phyloP scores from a whole-genome alignment of 2,797 vertebrate genomes.

The Epinephelus malabaricus region DNA sequence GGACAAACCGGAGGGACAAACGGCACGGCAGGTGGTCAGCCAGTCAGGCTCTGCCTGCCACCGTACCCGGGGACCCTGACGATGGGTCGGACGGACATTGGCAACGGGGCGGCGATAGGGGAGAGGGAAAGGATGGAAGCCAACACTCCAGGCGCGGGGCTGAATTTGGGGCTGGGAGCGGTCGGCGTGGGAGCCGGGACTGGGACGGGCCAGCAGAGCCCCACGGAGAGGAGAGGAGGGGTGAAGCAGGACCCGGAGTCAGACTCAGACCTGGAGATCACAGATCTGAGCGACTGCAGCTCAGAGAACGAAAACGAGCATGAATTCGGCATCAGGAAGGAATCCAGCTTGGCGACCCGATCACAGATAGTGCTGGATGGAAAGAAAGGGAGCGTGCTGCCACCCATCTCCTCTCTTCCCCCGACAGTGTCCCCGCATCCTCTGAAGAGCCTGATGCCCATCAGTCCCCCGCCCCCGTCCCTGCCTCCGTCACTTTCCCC shows the following conservation, averaged over 20 bases:
- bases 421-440: constrained; percentile 80
- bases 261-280: constrained; percentile 95
- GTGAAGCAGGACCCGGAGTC: constrained; percentile 92
- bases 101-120: constrained; percentile 66
- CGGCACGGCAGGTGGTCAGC: constrained; percentile 80
- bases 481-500: constrained; percentile 82
- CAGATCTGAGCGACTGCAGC: constrained; percentile 93
- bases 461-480: constrained; percentile 83
- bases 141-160: constrained; percentile 54
- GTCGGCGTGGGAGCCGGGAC: constrained; percentile 72
- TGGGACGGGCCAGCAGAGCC: constrained; percentile 79
- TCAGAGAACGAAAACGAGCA: constrained; percentile 89
- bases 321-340: constrained; percentile 80
- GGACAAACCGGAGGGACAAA: constrained; percentile 80
- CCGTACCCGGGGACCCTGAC: constrained; percentile 81
- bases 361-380: constrained; percentile 79
- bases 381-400: constrained; percentile 77
- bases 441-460: constrained; percentile 86
- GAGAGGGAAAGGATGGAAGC: constrained; percentile 82
- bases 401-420: constrained; percentile 80
- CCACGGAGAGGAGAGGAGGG: constrained; percentile 81
- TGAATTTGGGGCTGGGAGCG: constrained; percentile 77
- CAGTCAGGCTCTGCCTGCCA: constrained; percentile 82
- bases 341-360: constrained; percentile 73
- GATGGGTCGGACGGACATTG: constrained; percentile 83